These are phyloP conservation scores for Didymodactylos carnosus DNA, from an alignment of 2,888 invertebrate species.

Conservation along the genomic window DNA sequence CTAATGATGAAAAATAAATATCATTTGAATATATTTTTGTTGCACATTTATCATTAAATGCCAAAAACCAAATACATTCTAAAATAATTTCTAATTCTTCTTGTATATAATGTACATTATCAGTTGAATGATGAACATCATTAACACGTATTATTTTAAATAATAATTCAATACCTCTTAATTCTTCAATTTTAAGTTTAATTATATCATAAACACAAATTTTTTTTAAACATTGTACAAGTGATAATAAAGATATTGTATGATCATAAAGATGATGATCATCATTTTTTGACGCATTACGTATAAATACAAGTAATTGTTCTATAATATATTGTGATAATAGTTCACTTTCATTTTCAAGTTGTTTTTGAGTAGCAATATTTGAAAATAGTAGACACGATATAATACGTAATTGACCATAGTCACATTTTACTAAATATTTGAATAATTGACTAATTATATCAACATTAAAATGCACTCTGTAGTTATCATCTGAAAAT, in stretches of 20 bases:
- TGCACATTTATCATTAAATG: not conserved
- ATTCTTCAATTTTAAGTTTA: not conserved
- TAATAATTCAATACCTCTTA: not conserved
- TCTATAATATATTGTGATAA: not conserved
- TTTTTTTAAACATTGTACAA: not conserved
- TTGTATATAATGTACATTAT: too few relatives aligned
- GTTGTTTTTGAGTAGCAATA: not conserved
- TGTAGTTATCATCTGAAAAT: too few relatives aligned
- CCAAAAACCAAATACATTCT: not conserved
- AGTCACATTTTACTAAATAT: not conserved
- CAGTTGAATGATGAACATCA: not conserved
- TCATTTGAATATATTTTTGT: not conserved
- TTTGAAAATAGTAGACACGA: not conserved
- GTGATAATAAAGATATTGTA: not conserved
- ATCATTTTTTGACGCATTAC: not conserved
- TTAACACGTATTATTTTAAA: not conserved
- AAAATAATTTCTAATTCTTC: not conserved
- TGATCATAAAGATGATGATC: not conserved
- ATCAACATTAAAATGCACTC: too few relatives aligned
- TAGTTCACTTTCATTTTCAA: not conserved
- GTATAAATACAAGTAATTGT: not conserved
- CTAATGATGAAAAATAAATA: not conserved
- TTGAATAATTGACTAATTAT: not conserved
- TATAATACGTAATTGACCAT: not conserved
- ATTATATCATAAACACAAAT: not conserved